These are phyloP conservation scores for Hoplostethus atlanticus DNA, from an alignment of 2,797 vertebrate species.

Conservation along the genomic window DNA sequence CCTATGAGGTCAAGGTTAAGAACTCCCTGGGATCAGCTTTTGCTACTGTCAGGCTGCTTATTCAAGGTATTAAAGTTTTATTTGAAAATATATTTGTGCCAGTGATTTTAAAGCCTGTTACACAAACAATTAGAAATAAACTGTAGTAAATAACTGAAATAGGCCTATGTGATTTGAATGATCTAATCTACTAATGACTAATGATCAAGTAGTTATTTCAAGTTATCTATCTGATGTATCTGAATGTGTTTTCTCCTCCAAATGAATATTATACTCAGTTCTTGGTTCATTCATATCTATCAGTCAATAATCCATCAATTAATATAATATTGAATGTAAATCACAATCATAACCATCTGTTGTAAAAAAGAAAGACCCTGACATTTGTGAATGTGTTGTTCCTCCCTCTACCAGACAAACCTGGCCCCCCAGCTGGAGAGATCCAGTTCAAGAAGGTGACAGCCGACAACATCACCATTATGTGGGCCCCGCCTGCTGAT, in stretches of 20 bases:
- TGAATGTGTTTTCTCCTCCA: slow-evolving; percentile 1
- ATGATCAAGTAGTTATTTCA: neutral
- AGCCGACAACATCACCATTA: slow-evolving; percentile 93
- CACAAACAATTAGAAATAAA: slow-evolving; percentile 3
- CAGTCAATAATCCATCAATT: too few relatives aligned
- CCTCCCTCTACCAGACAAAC: slow-evolving; percentile 88
- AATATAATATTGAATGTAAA: too few relatives aligned
- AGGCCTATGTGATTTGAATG: neutral
- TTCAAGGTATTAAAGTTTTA: slow-evolving; percentile 88
- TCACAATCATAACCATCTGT: too few relatives aligned
- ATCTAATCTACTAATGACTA: neutral
- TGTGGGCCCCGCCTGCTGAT: slow-evolving; percentile 94
- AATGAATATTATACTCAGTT: neutral
- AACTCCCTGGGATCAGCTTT: slow-evolving; percentile 95
- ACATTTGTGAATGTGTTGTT: slow-evolving; percentile 14
- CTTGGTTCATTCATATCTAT: too few relatives aligned
- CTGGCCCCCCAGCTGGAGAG: slow-evolving; percentile 92
- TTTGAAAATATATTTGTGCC: neutral
- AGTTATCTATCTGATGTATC: neutral
- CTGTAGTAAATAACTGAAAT: neutral
- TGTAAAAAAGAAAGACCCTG: neutral
- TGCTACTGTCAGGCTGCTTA: slow-evolving; percentile 90
- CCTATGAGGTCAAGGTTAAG: slow-evolving; percentile 95
- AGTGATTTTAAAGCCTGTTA: neutral
- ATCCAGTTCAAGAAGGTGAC: slow-evolving; percentile 97